phyloP scores from a whole-genome alignment of 2,113 vertebrate species.

The Oreochromis aureus region DNA sequence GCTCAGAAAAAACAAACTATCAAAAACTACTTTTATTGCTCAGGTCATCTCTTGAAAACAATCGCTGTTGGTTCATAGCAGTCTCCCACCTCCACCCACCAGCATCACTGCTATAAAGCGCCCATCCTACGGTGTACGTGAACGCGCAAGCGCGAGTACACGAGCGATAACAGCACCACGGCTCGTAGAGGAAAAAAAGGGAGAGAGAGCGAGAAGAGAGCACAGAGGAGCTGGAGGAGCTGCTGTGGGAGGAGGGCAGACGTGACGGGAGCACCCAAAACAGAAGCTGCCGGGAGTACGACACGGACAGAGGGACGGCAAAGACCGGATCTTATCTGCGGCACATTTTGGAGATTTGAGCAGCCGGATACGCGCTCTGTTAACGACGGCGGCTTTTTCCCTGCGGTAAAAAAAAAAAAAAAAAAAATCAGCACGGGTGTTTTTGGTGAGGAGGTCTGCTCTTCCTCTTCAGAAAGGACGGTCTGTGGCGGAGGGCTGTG shows the following conservation, averaged over 20 bases:
- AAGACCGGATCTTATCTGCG: background rate
- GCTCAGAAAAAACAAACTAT: background rate
- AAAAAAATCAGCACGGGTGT: background rate
- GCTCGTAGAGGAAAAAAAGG: background rate
- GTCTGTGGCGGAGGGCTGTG: background rate
- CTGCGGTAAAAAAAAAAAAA: background rate
- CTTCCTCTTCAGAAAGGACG: constrained; percentile 23
- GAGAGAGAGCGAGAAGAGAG: background rate
- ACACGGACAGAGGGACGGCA: background rate
- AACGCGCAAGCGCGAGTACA: constrained; percentile 43
- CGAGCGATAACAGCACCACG: background rate
- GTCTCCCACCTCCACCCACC: background rate
- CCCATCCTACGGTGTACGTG: constrained; percentile 22
- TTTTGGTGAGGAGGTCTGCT: constrained; percentile 1
- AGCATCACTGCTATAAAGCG: background rate
- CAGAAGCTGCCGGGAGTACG: constrained; percentile 10
- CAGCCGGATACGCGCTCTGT: constrained; percentile 7
- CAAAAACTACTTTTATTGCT: background rate
- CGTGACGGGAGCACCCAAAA: constrained; percentile 8
- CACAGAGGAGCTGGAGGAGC: background rate
- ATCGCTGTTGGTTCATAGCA: background rate
- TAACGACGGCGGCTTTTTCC: constrained; percentile 5
- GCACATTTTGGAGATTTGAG: background rate
- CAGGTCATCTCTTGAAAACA: background rate
- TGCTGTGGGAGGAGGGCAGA: constrained; percentile 1